A percentile compares a stretch with the other conserved stretches of the same genome.
Conservation (phyloP, 2,113 vertebrate genomes). For the Synodontis membranacea region DNA sequence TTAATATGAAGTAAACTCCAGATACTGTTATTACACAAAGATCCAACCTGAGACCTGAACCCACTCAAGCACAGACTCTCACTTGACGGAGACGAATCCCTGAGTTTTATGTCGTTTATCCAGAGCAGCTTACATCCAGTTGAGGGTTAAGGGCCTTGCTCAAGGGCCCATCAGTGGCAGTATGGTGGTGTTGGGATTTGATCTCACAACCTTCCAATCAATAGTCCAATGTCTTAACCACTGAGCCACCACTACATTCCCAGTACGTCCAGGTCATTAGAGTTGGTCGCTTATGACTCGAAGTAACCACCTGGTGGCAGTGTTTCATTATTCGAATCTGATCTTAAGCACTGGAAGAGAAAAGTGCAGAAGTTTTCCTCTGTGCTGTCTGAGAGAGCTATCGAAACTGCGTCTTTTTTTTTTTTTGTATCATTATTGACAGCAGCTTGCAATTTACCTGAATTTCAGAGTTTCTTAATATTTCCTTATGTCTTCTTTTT, state of each 20-base stretch:
- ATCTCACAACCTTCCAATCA: too few species aligned
- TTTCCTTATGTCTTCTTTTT: background rate
- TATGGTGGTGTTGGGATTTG: background rate
- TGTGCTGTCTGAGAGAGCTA: too few species aligned
- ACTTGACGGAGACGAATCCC: background rate
- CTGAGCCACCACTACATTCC: too few species aligned
- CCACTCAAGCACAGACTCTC: background rate
- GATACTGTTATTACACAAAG: background rate
- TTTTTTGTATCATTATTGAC: background rate
- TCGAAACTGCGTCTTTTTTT: too few species aligned
- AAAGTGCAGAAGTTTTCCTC: background rate
- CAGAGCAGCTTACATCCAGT: too few species aligned
- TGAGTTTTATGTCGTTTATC: too few species aligned
- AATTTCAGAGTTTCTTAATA: background rate
- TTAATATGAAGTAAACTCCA: background rate
- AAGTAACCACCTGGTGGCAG: conserved; percentile 41
- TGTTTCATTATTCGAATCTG: conserved; percentile 21
- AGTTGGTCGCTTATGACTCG: background rate
- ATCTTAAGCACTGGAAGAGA: background rate
- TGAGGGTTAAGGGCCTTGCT: too few species aligned
- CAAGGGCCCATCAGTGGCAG: too few species aligned
- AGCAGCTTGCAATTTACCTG: background rate
- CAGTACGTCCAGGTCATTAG: too few species aligned
- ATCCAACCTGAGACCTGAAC: background rate
- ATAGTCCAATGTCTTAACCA: too few species aligned